Percentiles rank a stretch among this genome's conserved stretches.
These are phyloP conservation scores for Epirrhoe tristata DNA, from an alignment of 2,888 invertebrate genomes.

Conservation along the genomic window DNA sequence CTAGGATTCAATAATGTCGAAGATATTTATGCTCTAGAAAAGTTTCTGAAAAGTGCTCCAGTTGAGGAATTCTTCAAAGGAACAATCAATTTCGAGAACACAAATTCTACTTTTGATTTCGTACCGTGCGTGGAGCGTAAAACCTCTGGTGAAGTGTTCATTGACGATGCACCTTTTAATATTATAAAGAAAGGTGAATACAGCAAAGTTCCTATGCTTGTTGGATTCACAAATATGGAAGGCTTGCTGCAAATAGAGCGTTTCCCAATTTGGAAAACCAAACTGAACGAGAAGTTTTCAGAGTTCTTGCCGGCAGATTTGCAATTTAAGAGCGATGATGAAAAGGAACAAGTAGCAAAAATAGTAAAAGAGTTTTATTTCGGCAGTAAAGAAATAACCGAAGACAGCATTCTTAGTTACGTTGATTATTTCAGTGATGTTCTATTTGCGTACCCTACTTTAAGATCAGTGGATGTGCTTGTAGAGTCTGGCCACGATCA, in stretches of 20 bases:
- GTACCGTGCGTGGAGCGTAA: constrained; percentile 54
- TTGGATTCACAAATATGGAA: constrained; percentile 61
- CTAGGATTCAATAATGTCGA: constrained; percentile 52
- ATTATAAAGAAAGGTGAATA: constrained; percentile 55
- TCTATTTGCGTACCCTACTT: constrained; percentile 49
- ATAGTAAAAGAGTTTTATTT: constrained; percentile 60
- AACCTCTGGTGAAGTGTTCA: constrained; percentile 45
- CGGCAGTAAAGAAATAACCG: constrained; percentile 50
- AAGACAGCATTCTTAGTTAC: constrained; percentile 51
- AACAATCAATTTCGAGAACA: background rate
- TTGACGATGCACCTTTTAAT: constrained; percentile 55
- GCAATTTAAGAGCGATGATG: constrained; percentile 52
- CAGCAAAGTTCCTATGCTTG: constrained; percentile 57
- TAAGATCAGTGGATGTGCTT: constrained; percentile 52
- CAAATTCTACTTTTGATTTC: constrained; percentile 49
- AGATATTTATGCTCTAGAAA: constrained; percentile 58
- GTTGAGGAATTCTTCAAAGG: constrained; percentile 49
- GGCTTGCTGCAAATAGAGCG: constrained; percentile 43
- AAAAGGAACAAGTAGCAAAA: constrained; percentile 53
- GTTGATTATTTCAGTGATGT: constrained; percentile 68
- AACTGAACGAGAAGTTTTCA: constrained; percentile 61
- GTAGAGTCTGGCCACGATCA: constrained; percentile 56
- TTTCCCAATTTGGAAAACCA: constrained; percentile 53
- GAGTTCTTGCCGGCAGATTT: constrained; percentile 62
- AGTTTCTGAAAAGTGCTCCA: constrained; percentile 56